Base-by-base conservation (phyloP, 2,888 invertebrate genomes). In the Tachina fera region DNA sequence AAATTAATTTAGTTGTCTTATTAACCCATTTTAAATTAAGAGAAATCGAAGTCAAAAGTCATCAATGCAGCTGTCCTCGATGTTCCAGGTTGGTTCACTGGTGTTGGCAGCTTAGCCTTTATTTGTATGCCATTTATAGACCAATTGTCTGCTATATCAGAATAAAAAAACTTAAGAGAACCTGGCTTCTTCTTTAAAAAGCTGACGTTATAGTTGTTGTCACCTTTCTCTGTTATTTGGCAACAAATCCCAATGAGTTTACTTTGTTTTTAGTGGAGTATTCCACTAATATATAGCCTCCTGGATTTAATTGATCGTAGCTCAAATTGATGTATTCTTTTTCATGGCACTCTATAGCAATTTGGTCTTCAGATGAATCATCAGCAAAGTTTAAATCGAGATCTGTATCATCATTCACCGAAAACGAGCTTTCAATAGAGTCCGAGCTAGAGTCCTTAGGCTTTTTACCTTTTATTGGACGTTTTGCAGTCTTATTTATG, bases 271-370 rank as follows among this genome's bases (percentile, higher is more conserved):
- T 80, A 80, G 71, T 84, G 31, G 78, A 83, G 61, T 53, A 81
- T 72, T 74, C 47, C 81, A 76, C 82, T 56, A 76, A 76, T 70
- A 82, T 63, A 68, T 61, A 82, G 45, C 51, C 68, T 51, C 41
- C 49, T 68, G 68, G 51, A 68, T 68, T 68, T 68, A 68, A 68
- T 68, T 68, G 68, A 16, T 51, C 51, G 51, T 68, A 68, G 39
- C 51, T 68, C 51, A 39, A 51, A 51, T 75, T 56, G 68, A 77
- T 82, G 81, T 77, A 16, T 49, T 72, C 72, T 68, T 67, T 74
- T 72, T 85, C 68, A 81, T 85, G 77, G 77, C 65, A 74, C 77
- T 81, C 77, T 76, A 81, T 70, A 84, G 81, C 58, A 71, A 80
- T 76, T 84, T 75, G 77, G 56, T 83, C 71, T 60, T 67, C 67